phyloP scores from a whole-genome alignment of 1,140 invertebrate genomes.

The Drosophila melanica region DNA sequence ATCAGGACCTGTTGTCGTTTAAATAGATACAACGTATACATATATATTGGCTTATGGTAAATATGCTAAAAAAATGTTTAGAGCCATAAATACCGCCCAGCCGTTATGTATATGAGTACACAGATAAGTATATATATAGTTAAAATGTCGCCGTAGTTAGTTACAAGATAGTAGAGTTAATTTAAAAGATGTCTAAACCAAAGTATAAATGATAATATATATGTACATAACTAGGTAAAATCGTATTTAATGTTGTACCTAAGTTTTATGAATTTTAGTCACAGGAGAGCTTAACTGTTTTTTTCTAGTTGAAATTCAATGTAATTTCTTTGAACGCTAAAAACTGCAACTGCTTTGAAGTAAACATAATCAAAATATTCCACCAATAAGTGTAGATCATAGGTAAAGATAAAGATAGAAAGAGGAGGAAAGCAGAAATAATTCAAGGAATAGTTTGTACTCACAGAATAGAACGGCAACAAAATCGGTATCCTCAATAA shows the following conservation, averaged over 20 bases:
- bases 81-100: constrained; percentile 28
- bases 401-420: constrained; percentile 30
- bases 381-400: constrained; percentile 48
- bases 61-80: constrained; percentile 42
- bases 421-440: too few relatives aligned
- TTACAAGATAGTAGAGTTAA: constrained; percentile 61
- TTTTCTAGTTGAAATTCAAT: constrained; percentile 4
- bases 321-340: constrained; percentile 49
- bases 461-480: constrained; percentile 98
- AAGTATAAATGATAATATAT: constrained; percentile 44
- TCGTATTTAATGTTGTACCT: constrained; percentile 61
- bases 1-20: constrained; percentile 84
- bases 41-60: constrained; percentile 55
- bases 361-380: constrained; percentile 58
- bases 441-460: constrained; percentile 84
- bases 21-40: constrained; percentile 70
- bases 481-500: constrained; percentile 95
- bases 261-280: constrained; percentile 74
- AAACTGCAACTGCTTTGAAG: constrained; percentile 83
- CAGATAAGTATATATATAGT: constrained; percentile 42
- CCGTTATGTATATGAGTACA: constrained; percentile 42
- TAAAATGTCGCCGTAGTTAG: constrained; percentile 57
- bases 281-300: constrained; percentile 76
- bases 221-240: constrained; percentile 58
- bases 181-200: constrained; percentile 43